Conservation (phyloP, 2,797 vertebrate species). For the Manis pentadactyla region DNA sequence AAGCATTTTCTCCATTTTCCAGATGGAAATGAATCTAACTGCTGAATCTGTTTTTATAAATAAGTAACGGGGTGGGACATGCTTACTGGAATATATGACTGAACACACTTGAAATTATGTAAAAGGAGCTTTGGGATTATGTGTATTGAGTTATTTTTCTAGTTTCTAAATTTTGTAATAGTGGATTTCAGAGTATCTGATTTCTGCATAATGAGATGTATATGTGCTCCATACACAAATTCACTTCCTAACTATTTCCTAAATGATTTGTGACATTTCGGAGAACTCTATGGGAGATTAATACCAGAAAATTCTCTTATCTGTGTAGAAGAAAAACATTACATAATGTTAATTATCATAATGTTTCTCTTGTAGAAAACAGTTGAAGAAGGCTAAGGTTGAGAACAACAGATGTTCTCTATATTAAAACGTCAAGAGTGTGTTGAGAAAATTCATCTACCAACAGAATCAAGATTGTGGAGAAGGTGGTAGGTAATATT, state of each 20-base stretch:
- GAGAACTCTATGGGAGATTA: not conserved
- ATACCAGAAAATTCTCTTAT: not conserved
- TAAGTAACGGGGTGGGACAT: not conserved
- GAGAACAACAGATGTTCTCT: not conserved
- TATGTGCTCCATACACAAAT: not conserved
- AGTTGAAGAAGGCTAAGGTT: not conserved
- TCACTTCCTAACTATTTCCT: not conserved
- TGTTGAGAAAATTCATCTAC: not conserved
- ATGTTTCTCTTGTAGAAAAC: not conserved
- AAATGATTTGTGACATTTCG: conserved; percentile 31
- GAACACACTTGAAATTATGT: not conserved
- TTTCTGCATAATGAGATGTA: not conserved
- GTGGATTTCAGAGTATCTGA: not conserved
- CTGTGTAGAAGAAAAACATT: not conserved
- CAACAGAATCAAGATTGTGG: not conserved
- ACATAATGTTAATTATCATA: not conserved
- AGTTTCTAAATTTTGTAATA: not conserved
- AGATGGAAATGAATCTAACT: not conserved
- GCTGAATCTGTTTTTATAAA: not conserved
- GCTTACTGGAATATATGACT: not conserved
- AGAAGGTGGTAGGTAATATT: not conserved
- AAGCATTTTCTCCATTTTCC: not conserved
- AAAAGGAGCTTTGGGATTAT: not conserved
- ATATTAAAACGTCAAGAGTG: not conserved
- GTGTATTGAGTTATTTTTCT: not conserved